phyloP scores from a whole-genome alignment of 2,888 invertebrate genomes.

The Ecdyonurus torrentis region DNA sequence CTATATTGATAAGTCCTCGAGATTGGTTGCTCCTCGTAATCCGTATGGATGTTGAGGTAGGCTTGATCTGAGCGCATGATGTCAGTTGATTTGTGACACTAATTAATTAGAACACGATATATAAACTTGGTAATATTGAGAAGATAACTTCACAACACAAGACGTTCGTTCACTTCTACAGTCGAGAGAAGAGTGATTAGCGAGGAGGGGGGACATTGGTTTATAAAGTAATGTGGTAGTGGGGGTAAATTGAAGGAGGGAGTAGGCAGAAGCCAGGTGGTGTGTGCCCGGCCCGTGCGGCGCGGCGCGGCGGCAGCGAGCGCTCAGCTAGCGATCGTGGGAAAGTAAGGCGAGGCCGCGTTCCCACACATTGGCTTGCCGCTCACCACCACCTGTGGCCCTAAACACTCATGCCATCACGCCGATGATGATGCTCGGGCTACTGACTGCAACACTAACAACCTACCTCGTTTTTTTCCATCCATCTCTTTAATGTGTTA shows the following conservation, averaged over 20 bases:
- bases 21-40: slow-evolving; percentile 23
- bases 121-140: too few relatives aligned
- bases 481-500: background rate
- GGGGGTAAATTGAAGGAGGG: background rate
- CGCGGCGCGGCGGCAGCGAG: background rate
- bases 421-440: background rate
- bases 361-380: slow-evolving; percentile 36
- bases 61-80: background rate
- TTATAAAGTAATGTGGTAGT: background rate
- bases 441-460: background rate
- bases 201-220: background rate
- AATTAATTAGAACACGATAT: too few relatives aligned
- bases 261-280: background rate
- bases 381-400: slow-evolving; percentile 23
- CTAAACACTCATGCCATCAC: background rate
- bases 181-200: background rate
- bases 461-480: background rate
- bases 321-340: slow-evolving; percentile 24
- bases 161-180: background rate
- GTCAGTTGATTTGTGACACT: too few relatives aligned
- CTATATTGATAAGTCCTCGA: slow-evolving; percentile 27
- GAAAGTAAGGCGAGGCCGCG: slow-evolving; percentile 38
- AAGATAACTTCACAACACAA: background rate
- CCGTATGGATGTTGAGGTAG: slow-evolving; percentile 6
- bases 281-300: slow-evolving; percentile 1